Conservation (phyloP, 2,113 vertebrate species). For the Indri indri region DNA sequence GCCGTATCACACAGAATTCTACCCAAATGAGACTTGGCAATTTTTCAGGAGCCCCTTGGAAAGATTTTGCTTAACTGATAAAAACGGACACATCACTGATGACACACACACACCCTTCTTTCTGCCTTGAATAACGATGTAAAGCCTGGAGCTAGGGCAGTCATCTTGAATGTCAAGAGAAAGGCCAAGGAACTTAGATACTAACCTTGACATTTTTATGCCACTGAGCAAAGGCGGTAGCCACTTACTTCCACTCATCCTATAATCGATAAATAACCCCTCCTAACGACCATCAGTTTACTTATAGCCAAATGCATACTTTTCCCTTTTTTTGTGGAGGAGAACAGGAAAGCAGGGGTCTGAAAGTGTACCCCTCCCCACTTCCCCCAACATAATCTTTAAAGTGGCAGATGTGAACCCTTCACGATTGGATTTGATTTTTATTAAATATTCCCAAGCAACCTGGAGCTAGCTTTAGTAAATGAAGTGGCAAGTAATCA, state of each 20-base stretch:
- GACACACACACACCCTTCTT: neutral
- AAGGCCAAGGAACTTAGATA: neutral
- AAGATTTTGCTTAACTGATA: conserved; percentile 17
- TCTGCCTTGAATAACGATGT: neutral
- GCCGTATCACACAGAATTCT: neutral
- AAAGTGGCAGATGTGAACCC: neutral
- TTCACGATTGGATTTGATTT: neutral
- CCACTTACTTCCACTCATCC: neutral
- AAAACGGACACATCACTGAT: neutral
- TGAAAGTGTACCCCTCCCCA: too few species aligned
- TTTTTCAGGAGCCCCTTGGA: neutral
- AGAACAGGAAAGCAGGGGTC: too few species aligned
- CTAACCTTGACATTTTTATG: neutral
- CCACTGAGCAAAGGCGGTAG: neutral
- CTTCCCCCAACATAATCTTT: neutral
- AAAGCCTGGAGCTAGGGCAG: neutral
- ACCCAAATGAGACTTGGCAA: neutral
- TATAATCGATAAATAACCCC: neutral
- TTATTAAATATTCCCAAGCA: neutral
- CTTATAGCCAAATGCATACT: neutral
- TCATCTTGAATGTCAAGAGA: neutral
- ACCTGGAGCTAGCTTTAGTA: neutral
- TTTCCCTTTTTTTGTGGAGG: too few species aligned
- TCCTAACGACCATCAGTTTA: neutral
- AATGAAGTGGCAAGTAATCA: neutral